phyloP scores from a whole-genome alignment of 2,113 vertebrate species.

The Lontra canadensis region DNA sequence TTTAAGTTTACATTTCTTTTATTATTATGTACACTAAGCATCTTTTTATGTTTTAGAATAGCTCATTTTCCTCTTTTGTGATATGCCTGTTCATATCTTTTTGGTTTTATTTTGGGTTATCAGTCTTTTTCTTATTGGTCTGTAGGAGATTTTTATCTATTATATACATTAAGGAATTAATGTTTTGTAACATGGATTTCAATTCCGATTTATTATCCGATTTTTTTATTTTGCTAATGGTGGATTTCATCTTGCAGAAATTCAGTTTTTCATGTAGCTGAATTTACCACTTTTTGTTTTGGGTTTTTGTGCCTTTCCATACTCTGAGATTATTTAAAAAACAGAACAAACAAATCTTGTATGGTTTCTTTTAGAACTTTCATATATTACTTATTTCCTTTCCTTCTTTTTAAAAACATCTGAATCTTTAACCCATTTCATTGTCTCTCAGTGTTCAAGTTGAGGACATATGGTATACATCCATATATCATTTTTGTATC shows the following conservation, averaged over 20 bases:
- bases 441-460: background rate
- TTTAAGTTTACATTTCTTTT: slow-evolving; percentile 16
- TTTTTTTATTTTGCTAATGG: slow-evolving; percentile 42
- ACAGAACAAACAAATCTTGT: background rate
- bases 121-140: slow-evolving; percentile 22
- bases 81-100: slow-evolving; percentile 34
- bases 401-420: background rate
- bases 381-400: background rate
- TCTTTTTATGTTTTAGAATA: slow-evolving; percentile 45
- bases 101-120: slow-evolving; percentile 22
- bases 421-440: background rate
- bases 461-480: background rate
- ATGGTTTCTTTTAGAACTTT: background rate
- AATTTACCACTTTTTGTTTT: slow-evolving; percentile 18
- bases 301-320: background rate
- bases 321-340: background rate
- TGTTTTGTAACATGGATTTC: background rate
- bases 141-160: slow-evolving; percentile 31
- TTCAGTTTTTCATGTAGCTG: background rate
- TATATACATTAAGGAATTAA: slow-evolving; percentile 21
- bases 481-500: background rate
- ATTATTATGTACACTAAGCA: background rate
- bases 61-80: slow-evolving; percentile 18
- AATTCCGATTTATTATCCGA: background rate
- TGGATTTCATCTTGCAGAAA: background rate